Evolutionary conservation across 2,888 invertebrate species (phyloP), one percentile per base, ranked within the genome.

Genomic region (Drosophila falleni): DNA sequence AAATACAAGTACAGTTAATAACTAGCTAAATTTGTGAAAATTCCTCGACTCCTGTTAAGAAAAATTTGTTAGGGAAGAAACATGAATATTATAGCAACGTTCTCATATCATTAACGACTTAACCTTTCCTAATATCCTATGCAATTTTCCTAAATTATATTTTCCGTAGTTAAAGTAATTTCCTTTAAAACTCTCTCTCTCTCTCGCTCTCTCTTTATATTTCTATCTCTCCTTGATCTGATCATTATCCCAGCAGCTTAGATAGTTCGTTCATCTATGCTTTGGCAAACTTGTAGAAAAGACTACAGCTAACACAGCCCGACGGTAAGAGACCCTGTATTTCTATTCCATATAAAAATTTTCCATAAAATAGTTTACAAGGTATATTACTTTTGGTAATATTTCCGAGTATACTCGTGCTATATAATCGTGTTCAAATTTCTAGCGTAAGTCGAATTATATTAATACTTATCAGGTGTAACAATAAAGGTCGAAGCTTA

Each of bases 1-100:
- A 61, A 58, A 59, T 73, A 69, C 78, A 73, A 58, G 61, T 73
- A 78, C 78, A 78, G 78, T 77, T 44, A 19, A 16, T 47, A 59
- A 15, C 15, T 15, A 16, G 13, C 5, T 8, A 13, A 16, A 10
- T 31, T 29, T 6, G 5, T 11, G 4, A 1, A 44, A 44, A 42
- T 15, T 51, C 31, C 5, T 42, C 9, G 33, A n/a, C 16, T 33
- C n/a, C 31, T 2, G 9, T 19, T 8, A 8, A 33, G n/a, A n/a
- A 39, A 39, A 13, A n/a, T 13, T 19, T 10, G 5, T 9, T 16
- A 9, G 4, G 41, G 10, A 5, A 10, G 3, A 3, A 4, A 41
- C 4, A 4, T 39, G 15, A 3, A 39, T 15, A 39, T 41, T 10
- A 10, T 41, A 5, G 19, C 5, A 42, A 16, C 16, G 15, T 26